Evolutionary conservation across 2,888 invertebrate genomes (phyloP).

Genomic region (Drosophila atroscutellata): DNA sequence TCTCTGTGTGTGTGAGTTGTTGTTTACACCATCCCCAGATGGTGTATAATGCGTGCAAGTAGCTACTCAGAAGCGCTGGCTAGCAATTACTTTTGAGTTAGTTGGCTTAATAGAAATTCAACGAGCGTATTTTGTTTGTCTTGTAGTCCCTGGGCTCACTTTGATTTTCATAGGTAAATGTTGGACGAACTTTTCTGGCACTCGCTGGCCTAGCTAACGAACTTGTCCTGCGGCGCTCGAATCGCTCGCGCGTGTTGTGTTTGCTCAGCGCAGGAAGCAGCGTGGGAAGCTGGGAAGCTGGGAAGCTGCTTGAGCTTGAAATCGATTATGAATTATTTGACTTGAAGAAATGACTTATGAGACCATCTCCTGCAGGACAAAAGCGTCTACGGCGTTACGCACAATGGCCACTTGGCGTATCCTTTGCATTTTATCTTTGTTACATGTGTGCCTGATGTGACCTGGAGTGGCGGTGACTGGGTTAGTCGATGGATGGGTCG

Average conservation of each 20-base stretch:
- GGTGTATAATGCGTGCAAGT: slow-evolving; percentile 51
- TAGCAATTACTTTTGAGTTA: slow-evolving; percentile 78
- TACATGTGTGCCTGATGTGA: slow-evolving; percentile 19
- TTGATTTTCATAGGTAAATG: slow-evolving; percentile 80
- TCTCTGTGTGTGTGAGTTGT: not conserved
- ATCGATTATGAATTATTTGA: slow-evolving; percentile 84
- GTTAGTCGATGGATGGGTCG: not conserved
- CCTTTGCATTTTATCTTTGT: slow-evolving; percentile 59
- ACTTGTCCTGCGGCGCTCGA: slow-evolving; percentile 61
- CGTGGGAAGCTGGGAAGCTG: slow-evolving; percentile 18
- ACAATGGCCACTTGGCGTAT: slow-evolving; percentile 60
- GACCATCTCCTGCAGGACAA: slow-evolving; percentile 63
- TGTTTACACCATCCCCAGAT: not conserved
- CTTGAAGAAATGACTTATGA: slow-evolving; percentile 82
- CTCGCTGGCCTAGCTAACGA: slow-evolving; percentile 49
- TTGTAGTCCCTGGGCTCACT: slow-evolving; percentile 67
- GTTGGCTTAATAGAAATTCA: slow-evolving; percentile 77
- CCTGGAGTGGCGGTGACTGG: not conserved
- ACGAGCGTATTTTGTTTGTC: slow-evolving; percentile 75
- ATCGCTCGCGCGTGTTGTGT: slow-evolving; percentile 35
- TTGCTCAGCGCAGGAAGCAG: slow-evolving; percentile 32
- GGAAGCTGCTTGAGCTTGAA: slow-evolving; percentile 40
- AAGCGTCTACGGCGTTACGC: slow-evolving; percentile 40
- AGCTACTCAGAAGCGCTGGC: slow-evolving; percentile 48
- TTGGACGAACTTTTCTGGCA: slow-evolving; percentile 47